Evolutionary conservation across 1,140 invertebrate genomes (phyloP).

Genomic region (Nixonia krombeini): DNA sequence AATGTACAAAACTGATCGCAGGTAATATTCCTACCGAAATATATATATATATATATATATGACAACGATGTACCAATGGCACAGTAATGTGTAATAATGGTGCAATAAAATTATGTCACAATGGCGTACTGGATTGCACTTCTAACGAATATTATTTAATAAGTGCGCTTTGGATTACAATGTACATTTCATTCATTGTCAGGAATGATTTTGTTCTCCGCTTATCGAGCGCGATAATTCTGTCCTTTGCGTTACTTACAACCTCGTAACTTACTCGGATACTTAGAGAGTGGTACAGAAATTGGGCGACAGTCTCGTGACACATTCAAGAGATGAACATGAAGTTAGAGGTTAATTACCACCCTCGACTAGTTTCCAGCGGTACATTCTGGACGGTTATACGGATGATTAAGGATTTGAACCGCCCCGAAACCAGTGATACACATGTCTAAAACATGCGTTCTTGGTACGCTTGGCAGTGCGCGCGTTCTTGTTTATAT

Average conservation of each 20-base stretch:
- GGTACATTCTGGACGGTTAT: conserved; percentile 26
- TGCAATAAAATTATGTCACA: no score
- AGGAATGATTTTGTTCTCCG: conserved; percentile 5
- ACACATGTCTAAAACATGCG: not conserved
- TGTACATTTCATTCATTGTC: not conserved
- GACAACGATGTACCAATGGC: no score
- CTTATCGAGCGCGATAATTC: conserved; percentile 7
- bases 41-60: no score
- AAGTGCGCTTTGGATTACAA: no score
- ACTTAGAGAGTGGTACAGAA: conserved; percentile 19
- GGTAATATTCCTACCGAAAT: no score
- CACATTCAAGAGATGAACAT: conserved; percentile 29
- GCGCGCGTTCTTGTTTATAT: not conserved
- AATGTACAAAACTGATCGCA: no score
- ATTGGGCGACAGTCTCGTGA: conserved; percentile 21
- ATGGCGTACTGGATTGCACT: no score
- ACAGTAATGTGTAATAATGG: no score
- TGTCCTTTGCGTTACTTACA: not conserved
- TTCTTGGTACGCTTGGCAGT: not conserved
- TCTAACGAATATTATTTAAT: no score
- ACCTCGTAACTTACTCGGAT: conserved; percentile 1
- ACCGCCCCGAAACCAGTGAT: conserved; percentile 6
- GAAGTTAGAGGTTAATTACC: conserved; percentile 34
- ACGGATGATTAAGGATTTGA: conserved; percentile 25
- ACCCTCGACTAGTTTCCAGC: conserved; percentile 23